Conservation (phyloP, 2,113 vertebrate species). For the Rhegmatorhina hoffmannsi region DNA sequence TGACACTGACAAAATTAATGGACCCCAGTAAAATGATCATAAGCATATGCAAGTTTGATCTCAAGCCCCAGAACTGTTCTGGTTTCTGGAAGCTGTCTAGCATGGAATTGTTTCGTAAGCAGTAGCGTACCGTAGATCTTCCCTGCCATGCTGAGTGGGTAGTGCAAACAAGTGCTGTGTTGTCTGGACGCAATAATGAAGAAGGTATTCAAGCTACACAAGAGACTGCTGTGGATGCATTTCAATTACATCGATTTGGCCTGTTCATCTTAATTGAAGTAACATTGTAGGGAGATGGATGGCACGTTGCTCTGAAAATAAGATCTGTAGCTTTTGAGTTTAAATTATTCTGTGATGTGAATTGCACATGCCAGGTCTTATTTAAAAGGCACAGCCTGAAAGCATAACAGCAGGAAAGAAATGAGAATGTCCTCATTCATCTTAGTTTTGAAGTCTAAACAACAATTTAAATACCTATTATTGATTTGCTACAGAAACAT, state of each 20-base stretch:
- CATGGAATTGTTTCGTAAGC: not conserved
- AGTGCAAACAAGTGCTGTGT: not conserved
- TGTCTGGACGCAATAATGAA: not conserved
- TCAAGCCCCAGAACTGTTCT: not conserved
- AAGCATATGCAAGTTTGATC: not conserved
- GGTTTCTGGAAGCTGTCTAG: not conserved
- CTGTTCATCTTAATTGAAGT: not conserved
- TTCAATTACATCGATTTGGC: not conserved
- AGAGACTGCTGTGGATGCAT: not conserved
- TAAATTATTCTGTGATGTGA: not conserved
- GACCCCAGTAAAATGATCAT: not conserved
- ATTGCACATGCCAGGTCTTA: not conserved
- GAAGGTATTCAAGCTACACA: not conserved
- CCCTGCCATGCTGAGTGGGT: not conserved
- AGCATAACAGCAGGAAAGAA: not conserved
- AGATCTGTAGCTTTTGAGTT: not conserved
- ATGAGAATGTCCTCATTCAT: not conserved
- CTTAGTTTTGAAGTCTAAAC: constrained; percentile 8
- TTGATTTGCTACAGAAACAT: not conserved
- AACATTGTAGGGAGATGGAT: not conserved
- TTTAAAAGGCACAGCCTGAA: constrained; percentile 27
- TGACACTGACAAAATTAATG: not conserved
- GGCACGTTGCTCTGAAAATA: not conserved
- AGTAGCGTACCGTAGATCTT: not conserved
- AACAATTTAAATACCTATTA: constrained; percentile 7